phyloP scores from a whole-genome alignment of 2,888 invertebrate genomes.

The Meiosimyza platycephala region DNA sequence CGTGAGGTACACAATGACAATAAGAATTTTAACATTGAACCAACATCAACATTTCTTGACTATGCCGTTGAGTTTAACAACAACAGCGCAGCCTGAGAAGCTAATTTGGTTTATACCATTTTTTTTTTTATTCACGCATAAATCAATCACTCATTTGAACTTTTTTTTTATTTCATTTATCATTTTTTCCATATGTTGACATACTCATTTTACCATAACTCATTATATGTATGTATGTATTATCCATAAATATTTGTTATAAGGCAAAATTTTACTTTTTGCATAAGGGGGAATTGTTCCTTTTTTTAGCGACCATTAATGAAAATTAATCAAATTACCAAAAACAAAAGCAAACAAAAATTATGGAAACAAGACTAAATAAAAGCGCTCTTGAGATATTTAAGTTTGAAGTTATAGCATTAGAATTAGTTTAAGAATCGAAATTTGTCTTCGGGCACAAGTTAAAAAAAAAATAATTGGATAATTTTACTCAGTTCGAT shows the following conservation, averaged over 20 bases:
- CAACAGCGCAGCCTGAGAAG: slow-evolving; percentile 41
- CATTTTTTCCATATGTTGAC: slow-evolving; percentile 30
- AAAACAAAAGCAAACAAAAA: too few species aligned
- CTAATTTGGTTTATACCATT: background rate
- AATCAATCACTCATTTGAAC: slow-evolving; percentile 37
- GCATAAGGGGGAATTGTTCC: background rate
- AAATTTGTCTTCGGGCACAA: too few species aligned
- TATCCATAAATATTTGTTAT: slow-evolving; percentile 7
- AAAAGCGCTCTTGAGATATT: too few species aligned
- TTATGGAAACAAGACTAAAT: too few species aligned
- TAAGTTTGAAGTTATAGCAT: too few species aligned
- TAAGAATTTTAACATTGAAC: slow-evolving; percentile 59
- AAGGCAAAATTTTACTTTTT: slow-evolving; percentile 7
- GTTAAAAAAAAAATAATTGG: too few species aligned
- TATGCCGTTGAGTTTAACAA: slow-evolving; percentile 53
- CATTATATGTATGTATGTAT: background rate
- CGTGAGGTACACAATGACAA: slow-evolving; percentile 80
- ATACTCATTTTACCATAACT: slow-evolving; percentile 22
- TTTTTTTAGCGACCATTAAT: too few species aligned
- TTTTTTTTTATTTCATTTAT: slow-evolving; percentile 4
- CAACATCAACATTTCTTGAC: slow-evolving; percentile 56
- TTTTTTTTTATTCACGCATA: background rate
- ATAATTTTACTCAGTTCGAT: too few species aligned
- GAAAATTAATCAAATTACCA: too few species aligned
- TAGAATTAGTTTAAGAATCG: too few species aligned